These are phyloP conservation scores for Seira musarum DNA, from an alignment of 2,888 invertebrate species.

Conservation along the genomic window DNA sequence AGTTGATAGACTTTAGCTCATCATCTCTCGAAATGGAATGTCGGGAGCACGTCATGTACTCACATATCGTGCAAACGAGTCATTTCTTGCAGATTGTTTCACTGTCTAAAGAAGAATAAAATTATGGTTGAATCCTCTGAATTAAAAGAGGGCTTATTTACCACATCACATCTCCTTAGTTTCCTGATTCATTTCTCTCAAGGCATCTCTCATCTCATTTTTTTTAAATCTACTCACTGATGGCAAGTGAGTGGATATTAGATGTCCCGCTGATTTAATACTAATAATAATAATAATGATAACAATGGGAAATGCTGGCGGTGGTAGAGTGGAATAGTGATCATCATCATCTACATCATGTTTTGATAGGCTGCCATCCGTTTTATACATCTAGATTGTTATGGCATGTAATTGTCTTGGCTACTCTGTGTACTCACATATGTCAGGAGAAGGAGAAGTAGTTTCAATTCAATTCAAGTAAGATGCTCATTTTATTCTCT, in stretches of 20 bases:
- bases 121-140: conserved; percentile 16
- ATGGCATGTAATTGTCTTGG: conserved; percentile 54
- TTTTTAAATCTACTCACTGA: conserved; percentile 37
- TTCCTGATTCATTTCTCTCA: neutral
- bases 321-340: neutral
- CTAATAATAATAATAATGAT: conserved; percentile 58
- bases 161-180: neutral
- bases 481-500: conserved; percentile 1
- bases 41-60: neutral
- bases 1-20: neutral
- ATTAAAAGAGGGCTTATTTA: neutral
- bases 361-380: conserved; percentile 58
- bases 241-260: neutral
- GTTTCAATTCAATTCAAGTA: too few relatives aligned
- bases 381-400: conserved; percentile 45
- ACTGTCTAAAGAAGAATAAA: conserved; percentile 34
- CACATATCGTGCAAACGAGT: conserved; percentile 39
- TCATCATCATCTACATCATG: conserved; percentile 37
- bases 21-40: neutral
- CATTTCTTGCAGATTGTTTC: conserved; percentile 49
- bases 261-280: conserved; percentile 61
- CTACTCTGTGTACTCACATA: conserved; percentile 34
- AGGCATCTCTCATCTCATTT: neutral
- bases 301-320: conserved; percentile 48
- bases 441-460: conserved; percentile 4